A percentile compares a stretch with the other conserved stretches of the same genome.
Evolutionary conservation across 2,797 vertebrate genomes (phyloP).

Genomic region (Myiotriccus ornatus): DNA sequence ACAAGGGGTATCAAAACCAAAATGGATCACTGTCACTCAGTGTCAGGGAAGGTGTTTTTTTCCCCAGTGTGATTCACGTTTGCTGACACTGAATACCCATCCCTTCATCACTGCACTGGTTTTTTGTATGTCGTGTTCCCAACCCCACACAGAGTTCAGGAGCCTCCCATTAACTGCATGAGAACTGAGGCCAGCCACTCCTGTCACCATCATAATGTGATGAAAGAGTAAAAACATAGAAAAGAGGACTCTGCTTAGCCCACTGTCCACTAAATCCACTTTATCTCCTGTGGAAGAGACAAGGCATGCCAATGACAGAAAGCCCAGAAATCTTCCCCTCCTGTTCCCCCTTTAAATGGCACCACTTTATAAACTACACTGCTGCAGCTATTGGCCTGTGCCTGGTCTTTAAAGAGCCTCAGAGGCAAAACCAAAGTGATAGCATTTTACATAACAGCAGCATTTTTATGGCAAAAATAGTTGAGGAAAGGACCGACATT

Average conservation of each 20-base stretch:
- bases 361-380: neutral
- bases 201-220: neutral
- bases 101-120: neutral
- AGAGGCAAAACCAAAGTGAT: neutral
- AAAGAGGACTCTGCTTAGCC: neutral
- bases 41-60: neutral
- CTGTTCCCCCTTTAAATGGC: neutral
- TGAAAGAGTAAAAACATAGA: neutral
- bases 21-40: neutral
- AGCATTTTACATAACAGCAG: neutral
- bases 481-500: neutral
- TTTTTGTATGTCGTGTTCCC: neutral
- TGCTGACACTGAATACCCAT: neutral
- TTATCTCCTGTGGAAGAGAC: neutral
- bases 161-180: neutral
- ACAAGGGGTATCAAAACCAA: neutral
- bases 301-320: neutral
- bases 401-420: neutral
- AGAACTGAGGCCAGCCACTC: neutral
- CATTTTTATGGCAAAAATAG: neutral
- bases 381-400: neutral
- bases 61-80: neutral
- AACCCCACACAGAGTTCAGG: rapidly evolving
- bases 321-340: neutral
- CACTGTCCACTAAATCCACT: neutral